Base-by-base conservation (phyloP, 2,113 vertebrate species). In the Eira barbara region DNA sequence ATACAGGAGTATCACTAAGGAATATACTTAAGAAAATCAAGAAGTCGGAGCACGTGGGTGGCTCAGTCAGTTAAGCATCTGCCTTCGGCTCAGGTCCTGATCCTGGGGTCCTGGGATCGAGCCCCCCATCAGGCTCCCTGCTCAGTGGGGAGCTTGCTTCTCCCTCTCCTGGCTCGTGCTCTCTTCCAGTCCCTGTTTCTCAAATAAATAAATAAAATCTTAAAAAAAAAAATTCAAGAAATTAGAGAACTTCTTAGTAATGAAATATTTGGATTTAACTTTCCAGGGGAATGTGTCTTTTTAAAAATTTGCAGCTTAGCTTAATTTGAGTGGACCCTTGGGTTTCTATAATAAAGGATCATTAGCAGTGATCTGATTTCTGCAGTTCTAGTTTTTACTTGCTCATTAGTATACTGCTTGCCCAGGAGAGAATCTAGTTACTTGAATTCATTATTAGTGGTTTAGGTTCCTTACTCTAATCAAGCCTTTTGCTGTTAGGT, bases 401-500 rank as follows among this genome's bases (percentile, higher is more conserved):
- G 52, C 45, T 89, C 1, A 4, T 36, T n/a, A n/a, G 49, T 49
- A 49, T 49, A 14, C 47, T 49, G 47, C 47, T 21, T 84, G 12
- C 85, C 69, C 25, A 31, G 36, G 52, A 36, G 76, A 90, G 79
- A 90, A 57, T 92, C 67, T 42, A 5, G 34, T 97, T 88, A 85
- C 82, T 81, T 90, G 49, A 87, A 67, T 88, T 96, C 6, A 31
- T 94, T 91, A 76, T 45, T 84, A 47, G 71, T 76, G 59, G 73
- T 89, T 94, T 95, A 71, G 69, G 5, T 94, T 96, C 31, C 49
- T 85, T 80, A 59, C 31, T 67, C 81, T 97, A 94, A 98, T 65
- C 45, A 80, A 92, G 67, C 76, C 55, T 95, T 88, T 98, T 97
- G 52, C 73, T 95, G 71, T 69, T 97, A 99, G 99, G 98, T 99